Conservation (phyloP, 2,888 invertebrate species). For the Orthonychiurus folsomi region DNA sequence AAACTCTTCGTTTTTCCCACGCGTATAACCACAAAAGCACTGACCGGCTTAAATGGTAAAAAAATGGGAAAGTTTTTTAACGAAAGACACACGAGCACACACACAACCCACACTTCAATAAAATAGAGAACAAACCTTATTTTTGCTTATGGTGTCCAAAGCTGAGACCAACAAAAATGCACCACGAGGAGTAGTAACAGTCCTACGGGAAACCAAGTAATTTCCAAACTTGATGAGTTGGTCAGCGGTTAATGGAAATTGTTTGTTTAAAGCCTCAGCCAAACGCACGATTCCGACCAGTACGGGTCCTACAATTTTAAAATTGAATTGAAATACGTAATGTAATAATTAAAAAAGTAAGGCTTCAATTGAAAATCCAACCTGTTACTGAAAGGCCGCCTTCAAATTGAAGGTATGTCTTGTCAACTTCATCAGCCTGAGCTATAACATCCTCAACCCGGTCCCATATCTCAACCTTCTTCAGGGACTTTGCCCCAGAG, state of each 20-base stretch:
- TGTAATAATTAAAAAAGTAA: background rate
- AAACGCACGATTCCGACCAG: constrained; percentile 57
- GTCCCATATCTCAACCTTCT: constrained; percentile 45
- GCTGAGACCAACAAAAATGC: constrained; percentile 72
- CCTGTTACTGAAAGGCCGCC: constrained; percentile 73
- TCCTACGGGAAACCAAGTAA: constrained; percentile 79
- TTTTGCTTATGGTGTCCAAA: constrained; percentile 59
- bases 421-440: constrained; percentile 91
- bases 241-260: constrained; percentile 61
- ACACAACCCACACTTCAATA: background rate
- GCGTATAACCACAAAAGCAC: constrained; percentile 44
- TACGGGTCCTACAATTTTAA: constrained; percentile 47
- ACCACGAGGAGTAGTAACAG: constrained; percentile 77
- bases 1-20: constrained; percentile 46
- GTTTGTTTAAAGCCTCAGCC: constrained; percentile 54
- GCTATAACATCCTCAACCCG: constrained; percentile 85
- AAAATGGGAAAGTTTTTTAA: constrained; percentile 35
- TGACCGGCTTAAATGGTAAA: constrained; percentile 13
- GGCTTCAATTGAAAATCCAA: constrained; percentile 15
- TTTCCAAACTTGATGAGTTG: constrained; percentile 77
- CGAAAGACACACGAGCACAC: background rate
- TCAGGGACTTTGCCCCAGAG: constrained; percentile 23
- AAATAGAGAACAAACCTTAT: constrained; percentile 51
- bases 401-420: constrained; percentile 80
- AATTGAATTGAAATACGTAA: background rate